These are phyloP conservation scores for Pollenia angustigena DNA, from an alignment of 2,888 invertebrate species.

Conservation along the genomic window DNA sequence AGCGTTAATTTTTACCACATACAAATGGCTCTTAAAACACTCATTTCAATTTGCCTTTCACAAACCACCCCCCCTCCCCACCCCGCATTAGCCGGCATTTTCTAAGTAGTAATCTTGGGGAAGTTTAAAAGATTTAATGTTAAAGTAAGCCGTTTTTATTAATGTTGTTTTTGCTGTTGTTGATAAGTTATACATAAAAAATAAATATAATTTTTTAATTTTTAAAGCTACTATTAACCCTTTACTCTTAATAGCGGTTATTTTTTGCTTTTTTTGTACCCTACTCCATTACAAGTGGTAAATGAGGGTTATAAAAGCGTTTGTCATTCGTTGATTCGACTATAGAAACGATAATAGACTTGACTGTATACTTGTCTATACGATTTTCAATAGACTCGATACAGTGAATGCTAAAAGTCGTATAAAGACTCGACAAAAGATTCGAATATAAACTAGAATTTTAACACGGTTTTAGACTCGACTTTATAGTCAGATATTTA, in stretches of 20 bases:
- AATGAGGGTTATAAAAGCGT: too few relatives aligned
- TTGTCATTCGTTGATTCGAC: too few relatives aligned
- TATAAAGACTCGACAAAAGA: too few relatives aligned
- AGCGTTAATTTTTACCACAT: constrained; percentile 27
- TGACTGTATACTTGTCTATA: too few relatives aligned
- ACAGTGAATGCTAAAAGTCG: too few relatives aligned
- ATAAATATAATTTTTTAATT: constrained; percentile 24
- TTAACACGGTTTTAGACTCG: too few relatives aligned
- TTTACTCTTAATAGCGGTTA: constrained; percentile 35
- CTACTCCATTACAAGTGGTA: not conserved
- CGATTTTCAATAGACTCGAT: too few relatives aligned
- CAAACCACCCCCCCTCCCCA: too few relatives aligned
- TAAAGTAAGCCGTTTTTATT: constrained; percentile 45
- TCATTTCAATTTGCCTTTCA: not conserved
- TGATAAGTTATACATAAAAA: constrained; percentile 17
- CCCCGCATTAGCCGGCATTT: not conserved
- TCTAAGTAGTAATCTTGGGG: not conserved
- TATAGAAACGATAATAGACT: too few relatives aligned
- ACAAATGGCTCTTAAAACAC: constrained; percentile 9
- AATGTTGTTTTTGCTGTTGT: constrained; percentile 16
- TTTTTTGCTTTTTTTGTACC: constrained; percentile 6
- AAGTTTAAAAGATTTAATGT: constrained; percentile 46
- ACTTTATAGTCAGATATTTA: too few relatives aligned
- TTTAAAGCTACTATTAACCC: constrained; percentile 53
- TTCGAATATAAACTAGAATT: too few relatives aligned